Percentiles rank a stretch among this genome's conserved stretches.
Conservation (phyloP, 2,797 vertebrate species). For the Anableps anableps region DNA sequence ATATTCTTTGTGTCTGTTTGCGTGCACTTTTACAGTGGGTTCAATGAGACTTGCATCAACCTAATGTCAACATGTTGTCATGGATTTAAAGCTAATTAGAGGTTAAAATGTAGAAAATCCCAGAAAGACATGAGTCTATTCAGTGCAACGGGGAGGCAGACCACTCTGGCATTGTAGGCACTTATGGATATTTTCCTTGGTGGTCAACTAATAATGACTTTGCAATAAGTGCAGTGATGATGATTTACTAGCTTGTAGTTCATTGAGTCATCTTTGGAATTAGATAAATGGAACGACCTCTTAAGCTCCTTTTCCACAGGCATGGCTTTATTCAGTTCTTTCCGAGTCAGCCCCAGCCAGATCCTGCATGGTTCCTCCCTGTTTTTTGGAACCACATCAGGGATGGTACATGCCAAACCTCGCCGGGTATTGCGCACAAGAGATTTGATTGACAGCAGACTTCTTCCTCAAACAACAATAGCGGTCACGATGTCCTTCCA, state of each 20-base stretch:
- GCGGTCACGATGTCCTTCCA: too few species aligned
- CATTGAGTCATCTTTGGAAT: neutral
- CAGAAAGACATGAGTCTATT: slow-evolving; percentile 18
- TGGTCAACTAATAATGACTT: slow-evolving; percentile 30
- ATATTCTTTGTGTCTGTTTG: slow-evolving; percentile 33
- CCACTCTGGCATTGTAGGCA: slow-evolving; percentile 13
- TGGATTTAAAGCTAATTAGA: slow-evolving; percentile 74
- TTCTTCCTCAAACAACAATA: too few species aligned
- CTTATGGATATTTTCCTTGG: slow-evolving; percentile 13
- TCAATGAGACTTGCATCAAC: slow-evolving; percentile 20
- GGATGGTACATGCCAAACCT: too few species aligned
- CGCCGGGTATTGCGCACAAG: too few species aligned
- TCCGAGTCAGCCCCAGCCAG: too few species aligned
- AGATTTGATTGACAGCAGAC: too few species aligned
- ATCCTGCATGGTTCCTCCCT: too few species aligned
- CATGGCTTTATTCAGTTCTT: too few species aligned
- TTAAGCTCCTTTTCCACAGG: too few species aligned
- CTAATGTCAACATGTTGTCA: slow-evolving; percentile 52
- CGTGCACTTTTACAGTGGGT: slow-evolving; percentile 29
- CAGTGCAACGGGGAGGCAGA: slow-evolving; percentile 28
- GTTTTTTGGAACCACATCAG: too few species aligned
- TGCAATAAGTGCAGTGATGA: neutral
- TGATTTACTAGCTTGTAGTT: neutral
- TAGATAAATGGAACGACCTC: neutral
- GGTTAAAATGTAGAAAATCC: slow-evolving; percentile 41